Evolutionary conservation across 1,140 invertebrate genomes (phyloP), one percentile per base, ranked within the genome.

Genomic region (Leptopilina clavipes): DNA sequence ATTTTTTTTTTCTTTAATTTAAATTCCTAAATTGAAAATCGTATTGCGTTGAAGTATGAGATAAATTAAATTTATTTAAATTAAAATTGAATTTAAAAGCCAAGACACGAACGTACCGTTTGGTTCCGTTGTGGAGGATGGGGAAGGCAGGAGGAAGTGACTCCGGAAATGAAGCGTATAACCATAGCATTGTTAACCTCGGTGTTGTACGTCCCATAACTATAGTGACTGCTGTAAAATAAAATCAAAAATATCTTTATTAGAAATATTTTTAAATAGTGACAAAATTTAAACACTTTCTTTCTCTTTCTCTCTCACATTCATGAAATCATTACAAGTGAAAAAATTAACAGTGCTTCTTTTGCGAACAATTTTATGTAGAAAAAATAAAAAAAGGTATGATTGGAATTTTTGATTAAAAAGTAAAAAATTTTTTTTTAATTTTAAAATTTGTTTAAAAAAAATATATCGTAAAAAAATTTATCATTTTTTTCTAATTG

Each of bases 141-240:
- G 11, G 71, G 14, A 1, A 11, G 11, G 8, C 22, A 65, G 25
- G 25, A 65, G 59, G 59, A 45, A 84, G 82, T 82, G 83, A 81
- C 76, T 83, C 88, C 86, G 88, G 88, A 89, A 88, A 82, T 79
- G 80, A 84, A 73, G 78, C 70, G 79, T 40, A 40, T 40, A 40
- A 76, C 80, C 81, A 76, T 77, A 78, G 83, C 88, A 90, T 89
- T 90, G 88, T 90, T 84, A 83, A 86, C 85, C 86, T 84, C 82
- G 56, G 86, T 81, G 81, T 80, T 85, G 86, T 85, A 80, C 84
- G 37, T 40, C 37, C 37, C 37, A 40, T 79, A 83, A 76, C 75
- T 83, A 83, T 88, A 82, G 48, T 52, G 12, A 52, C n/a, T 52
- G 6, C 6, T 77, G 76, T 45, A 65, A 48, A 70, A n/a, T n/a